Base-by-base conservation (phyloP, 2,888 invertebrate genomes). In the Marronus borbonicus region DNA sequence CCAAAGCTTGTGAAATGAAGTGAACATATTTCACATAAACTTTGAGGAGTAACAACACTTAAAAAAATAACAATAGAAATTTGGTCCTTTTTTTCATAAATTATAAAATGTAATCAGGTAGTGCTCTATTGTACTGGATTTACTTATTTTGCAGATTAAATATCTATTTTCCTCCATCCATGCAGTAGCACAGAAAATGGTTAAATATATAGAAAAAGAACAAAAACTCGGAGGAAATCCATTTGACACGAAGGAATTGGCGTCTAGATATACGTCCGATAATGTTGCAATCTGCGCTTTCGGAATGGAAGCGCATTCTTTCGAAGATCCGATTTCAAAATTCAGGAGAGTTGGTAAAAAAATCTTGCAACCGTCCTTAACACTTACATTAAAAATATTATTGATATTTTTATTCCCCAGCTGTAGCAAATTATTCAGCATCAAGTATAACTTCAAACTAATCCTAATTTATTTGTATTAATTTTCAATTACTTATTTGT, bases 111-210 rank as follows among this genome's bases (percentile, higher is more conserved):
- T 12, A 44, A 44, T 44, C 8, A 44, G 8, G 8, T 12, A 2
- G 8, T 8, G 8, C 8, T 36, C 31, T 36, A 36, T 5, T 36
- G 31, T 36, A 36, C 5, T 36, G 8, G 8, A 31, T 5, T 31
- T 64, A 36, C 14, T 12, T 66, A 28, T 36, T 69, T 85, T 84
- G 68, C 62, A 86, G 86, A 88, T 89, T 24, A 91, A 90, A 81
- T 84, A 88, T 0, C 89, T 90, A 81, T 90, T 90, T 80, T 87
- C 89, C 0, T 85, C 90, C 1, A 88, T 91, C 10, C 83, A 85
- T n/a, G 86, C 89, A 20, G 89, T 90, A 7, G 87, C 89, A 10
- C 81, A 86, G 7, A 85, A 86, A 62, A 83, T 92, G 80, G 86
- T 87, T 0, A 82, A 86, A 1, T 89, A 88, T 81, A 80, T 91